A percentile compares a stretch with the other conserved stretches of the same genome.
These are phyloP conservation scores for Saccostrea cuccullata DNA, from an alignment of 1,140 invertebrate genomes.

Conservation along the genomic window DNA sequence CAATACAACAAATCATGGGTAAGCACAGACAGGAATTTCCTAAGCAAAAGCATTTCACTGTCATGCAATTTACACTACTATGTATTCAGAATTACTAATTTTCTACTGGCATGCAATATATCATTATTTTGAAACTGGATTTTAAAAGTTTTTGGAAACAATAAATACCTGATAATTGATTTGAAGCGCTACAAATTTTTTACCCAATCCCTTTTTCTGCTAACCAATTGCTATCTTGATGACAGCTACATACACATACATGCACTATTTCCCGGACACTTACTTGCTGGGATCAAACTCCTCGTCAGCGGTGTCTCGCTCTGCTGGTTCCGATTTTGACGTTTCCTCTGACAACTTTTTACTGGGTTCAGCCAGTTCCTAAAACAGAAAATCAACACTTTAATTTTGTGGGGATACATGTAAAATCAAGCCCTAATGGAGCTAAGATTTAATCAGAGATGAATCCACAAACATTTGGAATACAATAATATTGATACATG, in stretches of 20 bases:
- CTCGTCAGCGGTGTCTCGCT: constrained; percentile 67
- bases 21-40: neutral
- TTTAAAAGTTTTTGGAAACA: too few relatives aligned
- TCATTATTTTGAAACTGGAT: too few relatives aligned
- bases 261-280: constrained; percentile 32
- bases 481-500: too few relatives aligned
- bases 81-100: too few relatives aligned
- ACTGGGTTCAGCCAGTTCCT: constrained; percentile 79
- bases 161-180: too few relatives aligned
- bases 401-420: neutral
- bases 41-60: neutral
- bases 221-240: neutral
- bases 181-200: neutral
- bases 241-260: neutral
- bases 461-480: too few relatives aligned
- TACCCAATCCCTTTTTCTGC: neutral
- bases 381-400: neutral
- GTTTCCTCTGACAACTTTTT: constrained; percentile 82
- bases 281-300: constrained; percentile 71
- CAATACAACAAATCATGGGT: neutral
- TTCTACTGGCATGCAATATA: too few relatives aligned
- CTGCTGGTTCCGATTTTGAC: constrained; percentile 69
- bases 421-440: too few relatives aligned
- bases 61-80: too few relatives aligned
- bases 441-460: too few relatives aligned